These are phyloP conservation scores for Brachypteracias leptosomus DNA, from an alignment of 2,113 vertebrate genomes.

Conservation along the genomic window DNA sequence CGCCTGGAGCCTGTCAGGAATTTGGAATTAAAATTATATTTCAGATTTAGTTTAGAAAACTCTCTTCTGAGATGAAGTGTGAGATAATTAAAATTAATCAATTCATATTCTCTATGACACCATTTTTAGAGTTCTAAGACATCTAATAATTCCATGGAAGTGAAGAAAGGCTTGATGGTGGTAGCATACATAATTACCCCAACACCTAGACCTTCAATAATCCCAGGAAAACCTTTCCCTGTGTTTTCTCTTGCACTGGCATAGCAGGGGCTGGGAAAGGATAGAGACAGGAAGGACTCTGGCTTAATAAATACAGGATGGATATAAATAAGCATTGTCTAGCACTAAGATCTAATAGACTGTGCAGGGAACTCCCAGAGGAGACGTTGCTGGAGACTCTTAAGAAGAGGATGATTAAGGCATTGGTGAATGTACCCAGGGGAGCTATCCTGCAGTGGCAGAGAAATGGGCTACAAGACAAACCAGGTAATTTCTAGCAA, in stretches of 20 bases:
- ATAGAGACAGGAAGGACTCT: not conserved
- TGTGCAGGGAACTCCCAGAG: conserved; percentile 37
- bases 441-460: conserved; percentile 8
- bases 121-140: not conserved
- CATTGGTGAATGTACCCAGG: conserved; percentile 16
- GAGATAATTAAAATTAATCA: not conserved
- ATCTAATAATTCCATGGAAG: not conserved
- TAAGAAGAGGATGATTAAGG: conserved; percentile 43
- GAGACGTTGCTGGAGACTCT: conserved; percentile 31
- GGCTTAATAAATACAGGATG: not conserved
- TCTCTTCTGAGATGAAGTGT: not conserved
- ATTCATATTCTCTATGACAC: not conserved
- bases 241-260: not conserved
- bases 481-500: conserved; percentile 11
- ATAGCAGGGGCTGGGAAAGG: not conserved
- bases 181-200: not conserved
- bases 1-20: not conserved
- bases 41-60: not conserved
- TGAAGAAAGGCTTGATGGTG: not conserved
- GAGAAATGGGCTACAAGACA: not conserved
- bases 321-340: conserved; percentile 29
- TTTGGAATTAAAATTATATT: not conserved
- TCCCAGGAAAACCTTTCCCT: not conserved
- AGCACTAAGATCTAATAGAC: conserved; percentile 13
- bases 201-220: not conserved